Base-by-base conservation (phyloP, 1,140 invertebrate species). In the Eciton burchellii region DNA sequence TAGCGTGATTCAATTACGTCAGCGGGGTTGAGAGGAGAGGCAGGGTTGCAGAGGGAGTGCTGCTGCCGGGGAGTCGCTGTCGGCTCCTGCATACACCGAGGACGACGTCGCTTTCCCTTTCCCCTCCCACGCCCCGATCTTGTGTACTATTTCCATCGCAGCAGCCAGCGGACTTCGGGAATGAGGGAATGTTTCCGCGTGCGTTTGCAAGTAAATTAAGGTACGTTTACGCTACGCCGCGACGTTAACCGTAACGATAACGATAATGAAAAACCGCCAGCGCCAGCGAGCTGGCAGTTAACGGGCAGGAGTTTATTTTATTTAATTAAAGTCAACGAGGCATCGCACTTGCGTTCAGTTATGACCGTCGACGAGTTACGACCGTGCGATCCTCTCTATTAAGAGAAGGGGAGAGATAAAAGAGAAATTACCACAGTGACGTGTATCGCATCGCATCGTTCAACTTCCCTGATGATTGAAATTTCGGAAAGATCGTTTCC, bases 1-100 rank as follows among this genome's bases (percentile, higher is more conserved):
- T 65, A 84, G 87, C 82, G 85, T 84, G 83, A 90, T 90, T 90
- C 87, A 86, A 90, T 90, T 90, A 90, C 81, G 63, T 72, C 65
- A 56, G 35, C 73, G 56, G 26, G 72, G 72, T 62, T 82, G 72
- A 43, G n/a, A n/a, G n/a, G n/a, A n/a, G n/a, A n/a, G n/a, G n/a
- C n/a, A 72, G 60, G 84, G 83, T 85, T 59, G 65, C 47, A 41
- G 63, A 43, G 3, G 19, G 26, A 24, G 35, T 14, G 12, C 41
- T 66, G 35, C 62, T 77, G 73, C 43, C 62, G 60, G 45, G 14
- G 63, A n/a, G n/a, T 62, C 77, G 49, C 77, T 72, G 52, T 81
- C 70, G 81, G 82, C 66, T 84, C 86, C 35, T 84, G 81, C 89
- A 88, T 81, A 88, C 76, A 83, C 56, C 70, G 47, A 65, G 73